Conservation (phyloP, 2,888 invertebrate genomes). For the Eupeodes luniger region DNA sequence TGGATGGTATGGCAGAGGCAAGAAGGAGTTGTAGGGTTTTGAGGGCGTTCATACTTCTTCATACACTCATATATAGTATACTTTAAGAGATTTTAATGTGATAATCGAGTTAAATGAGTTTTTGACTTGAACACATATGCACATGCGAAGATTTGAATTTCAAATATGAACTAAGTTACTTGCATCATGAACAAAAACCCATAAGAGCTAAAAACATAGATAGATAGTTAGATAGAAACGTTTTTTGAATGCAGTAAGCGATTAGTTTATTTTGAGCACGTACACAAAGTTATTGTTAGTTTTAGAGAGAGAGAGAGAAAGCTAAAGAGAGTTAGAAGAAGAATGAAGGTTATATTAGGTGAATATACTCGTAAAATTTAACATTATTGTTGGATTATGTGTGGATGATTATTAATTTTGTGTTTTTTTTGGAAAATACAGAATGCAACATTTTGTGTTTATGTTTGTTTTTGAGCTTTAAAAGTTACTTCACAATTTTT, state of each 20-base stretch:
- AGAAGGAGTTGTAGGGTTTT: not conserved
- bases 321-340: not conserved
- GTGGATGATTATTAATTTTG: not conserved
- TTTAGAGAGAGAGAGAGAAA: too few species aligned
- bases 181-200: not conserved
- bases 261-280: conserved; percentile 49
- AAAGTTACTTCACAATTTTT: too few species aligned
- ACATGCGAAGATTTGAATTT: conserved; percentile 59
- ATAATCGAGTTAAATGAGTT: conserved; percentile 69
- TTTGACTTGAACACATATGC: conserved; percentile 37
- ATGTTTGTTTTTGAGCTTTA: not conserved
- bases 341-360: not conserved
- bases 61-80: not conserved
- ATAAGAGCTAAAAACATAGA: conserved; percentile 22
- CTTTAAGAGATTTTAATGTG: conserved; percentile 57
- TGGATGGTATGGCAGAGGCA: not conserved
- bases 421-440: not conserved
- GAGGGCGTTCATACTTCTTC: too few species aligned
- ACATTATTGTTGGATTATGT: not conserved
- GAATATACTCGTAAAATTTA: not conserved
- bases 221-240: conserved; percentile 32
- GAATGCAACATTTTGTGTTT: not conserved
- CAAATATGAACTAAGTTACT: not conserved
- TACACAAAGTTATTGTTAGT: conserved; percentile 16
- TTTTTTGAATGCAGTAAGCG: not conserved